phyloP scores from a whole-genome alignment of 2,113 vertebrate species.

The Neogale vison region DNA sequence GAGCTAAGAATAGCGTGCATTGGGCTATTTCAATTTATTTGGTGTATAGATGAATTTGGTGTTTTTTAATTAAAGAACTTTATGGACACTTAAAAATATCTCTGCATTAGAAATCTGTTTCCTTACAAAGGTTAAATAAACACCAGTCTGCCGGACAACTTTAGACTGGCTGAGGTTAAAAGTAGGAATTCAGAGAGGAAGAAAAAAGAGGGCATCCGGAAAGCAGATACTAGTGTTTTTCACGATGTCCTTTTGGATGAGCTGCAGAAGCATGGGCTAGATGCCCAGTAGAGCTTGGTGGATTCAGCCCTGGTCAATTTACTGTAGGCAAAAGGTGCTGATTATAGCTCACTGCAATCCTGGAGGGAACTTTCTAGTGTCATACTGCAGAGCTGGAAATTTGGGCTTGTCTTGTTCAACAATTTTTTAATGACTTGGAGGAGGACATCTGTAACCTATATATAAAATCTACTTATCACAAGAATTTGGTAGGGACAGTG shows the following conservation, averaged over 20 bases:
- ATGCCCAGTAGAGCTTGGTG: slow-evolving; percentile 22
- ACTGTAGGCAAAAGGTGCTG: neutral
- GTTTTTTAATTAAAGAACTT: slow-evolving; percentile 43
- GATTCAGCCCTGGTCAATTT: neutral
- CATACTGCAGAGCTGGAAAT: neutral
- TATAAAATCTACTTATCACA: neutral
- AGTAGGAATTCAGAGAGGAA: neutral
- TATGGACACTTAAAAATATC: neutral
- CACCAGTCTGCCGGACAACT: neutral
- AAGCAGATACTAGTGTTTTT: slow-evolving; percentile 39
- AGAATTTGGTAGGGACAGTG: neutral
- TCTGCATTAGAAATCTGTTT: slow-evolving; percentile 34
- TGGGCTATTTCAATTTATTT: slow-evolving; percentile 61
- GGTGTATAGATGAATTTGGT: slow-evolving; percentile 45
- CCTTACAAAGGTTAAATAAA: slow-evolving; percentile 28
- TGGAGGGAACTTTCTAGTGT: slow-evolving; percentile 24
- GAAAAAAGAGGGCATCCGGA: neutral
- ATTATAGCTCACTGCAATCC: slow-evolving; percentile 15
- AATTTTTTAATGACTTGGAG: neutral
- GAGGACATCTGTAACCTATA: neutral
- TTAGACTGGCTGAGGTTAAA: slow-evolving; percentile 34
- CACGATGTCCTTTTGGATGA: slow-evolving; percentile 37
- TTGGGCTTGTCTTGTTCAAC: neutral
- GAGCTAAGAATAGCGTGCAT: slow-evolving; percentile 72
- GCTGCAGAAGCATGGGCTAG: neutral